Conservation (phyloP, 2,113 vertebrate species). For the Ploceus nigricollis region DNA sequence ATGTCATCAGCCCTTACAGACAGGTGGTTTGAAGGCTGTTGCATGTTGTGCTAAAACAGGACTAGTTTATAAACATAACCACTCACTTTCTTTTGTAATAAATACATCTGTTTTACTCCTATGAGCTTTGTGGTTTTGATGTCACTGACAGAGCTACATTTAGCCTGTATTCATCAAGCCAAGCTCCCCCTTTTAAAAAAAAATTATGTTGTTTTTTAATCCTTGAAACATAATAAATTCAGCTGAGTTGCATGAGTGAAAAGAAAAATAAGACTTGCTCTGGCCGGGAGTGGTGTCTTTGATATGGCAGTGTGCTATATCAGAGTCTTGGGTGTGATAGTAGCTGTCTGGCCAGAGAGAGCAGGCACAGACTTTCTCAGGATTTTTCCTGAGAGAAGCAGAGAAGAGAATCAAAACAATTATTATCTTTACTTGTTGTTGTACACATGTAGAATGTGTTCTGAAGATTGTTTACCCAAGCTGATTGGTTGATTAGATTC, state of each 20-base stretch:
- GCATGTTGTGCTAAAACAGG: not conserved
- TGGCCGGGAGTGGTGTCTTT: not conserved
- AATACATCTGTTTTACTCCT: not conserved
- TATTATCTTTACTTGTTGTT: too few relatives aligned
- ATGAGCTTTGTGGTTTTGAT: not conserved
- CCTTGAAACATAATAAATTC: not conserved
- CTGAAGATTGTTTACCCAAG: too few relatives aligned
- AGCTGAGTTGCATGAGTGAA: not conserved
- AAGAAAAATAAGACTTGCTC: not conserved
- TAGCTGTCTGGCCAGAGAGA: too few relatives aligned
- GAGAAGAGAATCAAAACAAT: too few relatives aligned
- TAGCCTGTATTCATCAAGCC: not conserved
- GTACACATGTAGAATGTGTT: too few relatives aligned
- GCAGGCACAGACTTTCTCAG: too few relatives aligned
- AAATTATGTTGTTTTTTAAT: not conserved
- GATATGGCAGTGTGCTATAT: fast-evolving
- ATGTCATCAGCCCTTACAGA: not conserved
- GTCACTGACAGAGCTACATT: not conserved
- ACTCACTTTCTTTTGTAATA: not conserved
- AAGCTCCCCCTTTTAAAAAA: not conserved
- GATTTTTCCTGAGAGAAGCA: too few relatives aligned
- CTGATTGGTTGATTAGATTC: too few relatives aligned
- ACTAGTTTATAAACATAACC: not conserved
- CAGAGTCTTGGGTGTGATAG: too few relatives aligned
- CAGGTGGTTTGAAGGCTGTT: not conserved